Evolutionary conservation across 2,888 invertebrate species (phyloP).

Genomic region (Piscicola geometra): DNA sequence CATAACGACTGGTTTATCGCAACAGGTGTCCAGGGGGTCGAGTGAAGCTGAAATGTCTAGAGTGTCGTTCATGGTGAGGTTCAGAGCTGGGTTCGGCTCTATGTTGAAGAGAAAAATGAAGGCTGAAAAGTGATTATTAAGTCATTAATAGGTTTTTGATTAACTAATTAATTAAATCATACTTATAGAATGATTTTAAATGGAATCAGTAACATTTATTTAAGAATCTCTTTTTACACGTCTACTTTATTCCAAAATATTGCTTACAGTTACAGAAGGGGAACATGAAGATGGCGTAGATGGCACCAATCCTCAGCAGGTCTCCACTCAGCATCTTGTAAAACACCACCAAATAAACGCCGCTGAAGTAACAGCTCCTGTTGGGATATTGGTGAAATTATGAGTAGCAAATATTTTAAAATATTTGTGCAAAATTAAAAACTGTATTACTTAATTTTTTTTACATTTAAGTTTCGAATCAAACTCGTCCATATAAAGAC

Average conservation of each 20-base stretch:
- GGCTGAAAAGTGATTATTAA: no score
- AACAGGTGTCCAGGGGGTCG: no score
- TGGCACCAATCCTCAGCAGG: constrained; percentile 95
- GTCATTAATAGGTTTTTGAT: no score
- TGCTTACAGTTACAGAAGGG: constrained; percentile 89
- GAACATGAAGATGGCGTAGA: constrained; percentile 86
- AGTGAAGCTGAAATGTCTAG: constrained; percentile 74
- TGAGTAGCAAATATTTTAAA: no score
- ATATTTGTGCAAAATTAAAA: no score
- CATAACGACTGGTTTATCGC: no score
- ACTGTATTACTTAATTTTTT: no score
- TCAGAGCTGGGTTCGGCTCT: neutral
- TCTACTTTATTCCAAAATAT: neutral
- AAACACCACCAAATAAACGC: constrained; percentile 98
- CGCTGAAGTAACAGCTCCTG: constrained; percentile 87
- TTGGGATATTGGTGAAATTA: no score
- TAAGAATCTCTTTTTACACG: no score
- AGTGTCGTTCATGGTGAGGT: constrained; percentile 62
- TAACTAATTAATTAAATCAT: no score
- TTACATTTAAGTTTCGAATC: no score
- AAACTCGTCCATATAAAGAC: no score
- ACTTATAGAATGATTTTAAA: neutral
- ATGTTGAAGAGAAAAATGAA: neutral
- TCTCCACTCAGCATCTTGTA: constrained; percentile 98
- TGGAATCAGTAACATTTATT: neutral